Evolutionary conservation across 2,113 vertebrate genomes (phyloP).

Genomic region (Grammomys surdaster): DNA sequence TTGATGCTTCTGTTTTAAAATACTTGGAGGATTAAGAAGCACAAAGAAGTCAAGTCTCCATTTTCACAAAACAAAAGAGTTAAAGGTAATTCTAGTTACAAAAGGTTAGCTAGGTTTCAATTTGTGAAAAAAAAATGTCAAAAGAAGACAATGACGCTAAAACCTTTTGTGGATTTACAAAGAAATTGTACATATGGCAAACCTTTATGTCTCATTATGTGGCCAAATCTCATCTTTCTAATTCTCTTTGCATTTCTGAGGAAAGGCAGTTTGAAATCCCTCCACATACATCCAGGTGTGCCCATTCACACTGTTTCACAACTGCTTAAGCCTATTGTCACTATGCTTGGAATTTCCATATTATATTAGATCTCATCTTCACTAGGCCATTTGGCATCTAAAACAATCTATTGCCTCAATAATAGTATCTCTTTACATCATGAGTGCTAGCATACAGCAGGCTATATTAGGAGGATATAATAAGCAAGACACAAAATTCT

Average conservation of each 20-base stretch:
- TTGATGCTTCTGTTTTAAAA: slow-evolving; percentile 25
- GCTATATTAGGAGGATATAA: background rate
- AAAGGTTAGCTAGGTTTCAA: slow-evolving; percentile 1
- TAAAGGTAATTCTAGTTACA: slow-evolving; percentile 38
- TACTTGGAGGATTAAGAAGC: slow-evolving; percentile 20
- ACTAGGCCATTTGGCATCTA: background rate
- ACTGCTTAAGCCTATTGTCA: background rate
- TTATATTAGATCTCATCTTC: background rate
- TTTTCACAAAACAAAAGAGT: slow-evolving; percentile 13
- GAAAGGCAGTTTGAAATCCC: slow-evolving; percentile 11
- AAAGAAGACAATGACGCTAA: slow-evolving; percentile 15
- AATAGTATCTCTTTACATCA: slow-evolving; percentile 12
- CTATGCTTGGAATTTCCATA: background rate
- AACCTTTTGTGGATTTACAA: background rate
- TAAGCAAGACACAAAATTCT: background rate
- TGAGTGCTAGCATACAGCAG: background rate
- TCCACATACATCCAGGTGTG: background rate
- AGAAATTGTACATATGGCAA: slow-evolving; percentile 16
- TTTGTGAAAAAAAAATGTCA: slow-evolving; percentile 32
- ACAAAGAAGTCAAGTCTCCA: background rate
- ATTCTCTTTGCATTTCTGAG: slow-evolving; percentile 3
- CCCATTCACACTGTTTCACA: background rate
- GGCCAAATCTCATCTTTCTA: slow-evolving; percentile 1
- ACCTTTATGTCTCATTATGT: background rate
- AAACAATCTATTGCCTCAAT: slow-evolving; percentile 9